A percentile compares a stretch with the other conserved stretches of the same genome.
Evolutionary conservation across 2,888 invertebrate species (phyloP).

Genomic region (Anagyrus pseudococci): DNA sequence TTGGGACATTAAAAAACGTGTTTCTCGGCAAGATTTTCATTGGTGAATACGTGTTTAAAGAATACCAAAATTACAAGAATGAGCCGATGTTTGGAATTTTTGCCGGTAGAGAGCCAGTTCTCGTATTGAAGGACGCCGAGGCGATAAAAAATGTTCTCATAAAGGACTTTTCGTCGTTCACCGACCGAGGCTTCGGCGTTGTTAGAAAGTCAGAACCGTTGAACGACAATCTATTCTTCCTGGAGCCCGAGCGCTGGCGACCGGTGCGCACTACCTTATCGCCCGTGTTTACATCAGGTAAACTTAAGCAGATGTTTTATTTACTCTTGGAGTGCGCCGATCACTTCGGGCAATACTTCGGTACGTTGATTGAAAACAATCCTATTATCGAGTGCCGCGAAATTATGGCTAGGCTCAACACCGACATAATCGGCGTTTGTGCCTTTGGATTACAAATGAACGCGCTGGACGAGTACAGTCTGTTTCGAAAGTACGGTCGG

Average conservation of each 20-base stretch:
- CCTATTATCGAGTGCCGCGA: constrained; percentile 47
- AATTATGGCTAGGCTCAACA: constrained; percentile 56
- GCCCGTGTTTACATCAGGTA: constrained; percentile 63
- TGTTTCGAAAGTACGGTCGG: constrained; percentile 55
- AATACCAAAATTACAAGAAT: constrained; percentile 34
- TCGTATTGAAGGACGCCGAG: constrained; percentile 57
- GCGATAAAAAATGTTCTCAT: constrained; percentile 58
- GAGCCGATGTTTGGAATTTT: constrained; percentile 58
- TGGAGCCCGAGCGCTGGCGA: constrained; percentile 64
- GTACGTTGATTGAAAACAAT: constrained; percentile 40
- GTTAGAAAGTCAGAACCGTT: constrained; percentile 62
- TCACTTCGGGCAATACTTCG: constrained; percentile 59
- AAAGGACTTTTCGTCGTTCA: constrained; percentile 57
- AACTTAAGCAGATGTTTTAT: constrained; percentile 64
- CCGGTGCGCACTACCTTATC: constrained; percentile 62
- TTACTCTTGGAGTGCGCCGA: constrained; percentile 61
- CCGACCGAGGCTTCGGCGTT: constrained; percentile 51
- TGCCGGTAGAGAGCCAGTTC: constrained; percentile 51
- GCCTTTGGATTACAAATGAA: constrained; percentile 61
- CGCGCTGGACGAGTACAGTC: constrained; percentile 50
- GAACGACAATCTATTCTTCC: constrained; percentile 59
- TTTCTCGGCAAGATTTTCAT: constrained; percentile 21
- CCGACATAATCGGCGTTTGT: constrained; percentile 60
- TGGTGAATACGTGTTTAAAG: constrained; percentile 2
- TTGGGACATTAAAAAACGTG: constrained; percentile 56